phyloP scores from a whole-genome alignment of 1,140 invertebrate species.

The Homarus americanus region DNA sequence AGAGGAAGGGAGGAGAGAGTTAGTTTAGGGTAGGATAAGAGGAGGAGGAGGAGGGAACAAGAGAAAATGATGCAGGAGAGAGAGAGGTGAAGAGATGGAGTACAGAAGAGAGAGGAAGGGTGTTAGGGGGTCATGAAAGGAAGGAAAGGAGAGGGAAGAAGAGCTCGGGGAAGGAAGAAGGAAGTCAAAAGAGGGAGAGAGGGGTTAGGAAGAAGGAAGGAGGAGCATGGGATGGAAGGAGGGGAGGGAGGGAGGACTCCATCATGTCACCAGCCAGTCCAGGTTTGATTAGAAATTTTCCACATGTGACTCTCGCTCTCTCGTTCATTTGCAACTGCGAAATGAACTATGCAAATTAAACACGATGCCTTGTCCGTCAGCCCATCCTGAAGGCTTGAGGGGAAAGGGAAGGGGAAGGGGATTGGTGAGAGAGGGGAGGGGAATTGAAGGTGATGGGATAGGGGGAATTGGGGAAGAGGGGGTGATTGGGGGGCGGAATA shows the following conservation, averaged over 20 bases:
- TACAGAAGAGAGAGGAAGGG: not conserved
- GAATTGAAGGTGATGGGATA: not conserved
- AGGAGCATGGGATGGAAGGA: not conserved
- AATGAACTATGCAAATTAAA: slow-evolving; percentile 44
- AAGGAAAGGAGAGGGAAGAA: not conserved
- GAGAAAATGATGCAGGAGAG: not conserved
- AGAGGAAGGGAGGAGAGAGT: not conserved
- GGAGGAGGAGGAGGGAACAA: not conserved
- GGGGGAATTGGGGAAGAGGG: not conserved
- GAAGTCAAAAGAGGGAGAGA: too few species aligned
- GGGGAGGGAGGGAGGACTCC: too few species aligned
- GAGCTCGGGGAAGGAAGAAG: not conserved
- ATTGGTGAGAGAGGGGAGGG: too few species aligned
- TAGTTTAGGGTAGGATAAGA: too few species aligned
- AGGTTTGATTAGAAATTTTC: slow-evolving; percentile 31
- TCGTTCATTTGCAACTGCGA: slow-evolving; percentile 41
- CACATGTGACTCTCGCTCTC: slow-evolving; percentile 22
- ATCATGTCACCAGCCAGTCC: not conserved
- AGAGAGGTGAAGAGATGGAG: not conserved
- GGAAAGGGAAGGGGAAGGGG: not conserved
- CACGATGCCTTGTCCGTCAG: slow-evolving; percentile 38
- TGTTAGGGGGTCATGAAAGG: not conserved
- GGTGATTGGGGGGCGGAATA: not conserved
- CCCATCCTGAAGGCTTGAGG: not conserved
- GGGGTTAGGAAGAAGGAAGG: not conserved